Base-by-base conservation (phyloP, 2,888 invertebrate species). In the Sphecodes monilicornis region DNA sequence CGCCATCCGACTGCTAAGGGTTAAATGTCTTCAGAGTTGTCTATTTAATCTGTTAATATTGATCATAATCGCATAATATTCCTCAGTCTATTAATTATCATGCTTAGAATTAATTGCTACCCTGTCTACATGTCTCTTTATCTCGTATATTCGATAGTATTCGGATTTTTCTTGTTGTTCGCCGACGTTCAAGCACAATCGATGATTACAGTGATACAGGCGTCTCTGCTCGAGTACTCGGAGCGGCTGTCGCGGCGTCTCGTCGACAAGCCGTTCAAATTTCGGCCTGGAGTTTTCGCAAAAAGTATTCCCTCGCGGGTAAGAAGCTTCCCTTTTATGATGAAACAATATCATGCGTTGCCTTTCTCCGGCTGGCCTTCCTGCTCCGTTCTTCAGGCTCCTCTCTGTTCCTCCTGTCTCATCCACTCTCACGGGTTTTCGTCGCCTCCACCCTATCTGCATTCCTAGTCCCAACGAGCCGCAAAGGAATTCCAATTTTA, bases 401-500 rank as follows among this genome's bases (percentile, higher is more conserved):
- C 76, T 29, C 26, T 76, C 75, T 64, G 22, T 64, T 64, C 54
- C 36, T n/a, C 71, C 71, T 46, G 83, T 86, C 86, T 84, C 86
- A 84, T 85, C 86, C 83, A 78, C 84, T 88, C 87, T 90, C 88
- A 86, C 84, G 90, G 90, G 89, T 91, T 90, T 90, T 89, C 90
- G 91, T 91, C 91, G 90, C 88, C 89, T 87, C 86, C 90, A 77
- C 89, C 91, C 93, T 89, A 93, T 93, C 92, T 93, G 93, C 92
- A 93, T 93, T 93, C 93, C 93, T 91, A 91, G 91, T 92, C 90
- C 88, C 92, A 92, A 93, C 93, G 92, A 93, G 93, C 93, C 93
- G 92, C 92, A 92, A 93, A 93, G 93, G 93, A 93, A 93, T 93
- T 93, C 92, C 93, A 93, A 93, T 93, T 93, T 93, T 92, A 93